phyloP scores from a whole-genome alignment of 2,888 invertebrate genomes.

The Pterostichus madidus region DNA sequence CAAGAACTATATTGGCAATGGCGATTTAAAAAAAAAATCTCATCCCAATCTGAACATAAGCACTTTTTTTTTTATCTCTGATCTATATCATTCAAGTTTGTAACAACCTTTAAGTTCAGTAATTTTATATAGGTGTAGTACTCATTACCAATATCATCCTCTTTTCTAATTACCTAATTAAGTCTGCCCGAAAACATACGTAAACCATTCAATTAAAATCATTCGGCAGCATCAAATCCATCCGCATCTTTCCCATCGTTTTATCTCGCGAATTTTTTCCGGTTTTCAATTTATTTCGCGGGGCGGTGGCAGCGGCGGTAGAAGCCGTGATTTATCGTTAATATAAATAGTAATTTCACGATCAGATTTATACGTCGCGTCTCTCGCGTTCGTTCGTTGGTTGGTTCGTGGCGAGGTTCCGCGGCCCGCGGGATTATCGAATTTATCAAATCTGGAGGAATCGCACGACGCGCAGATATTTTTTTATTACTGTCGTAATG shows the following conservation, averaged over 20 bases:
- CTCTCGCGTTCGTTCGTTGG: not conserved
- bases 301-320: not conserved
- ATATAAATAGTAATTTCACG: slow-evolving; percentile 64
- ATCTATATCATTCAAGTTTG: too few relatives aligned
- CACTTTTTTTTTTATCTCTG: too few relatives aligned
- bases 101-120: too few relatives aligned
- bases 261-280: slow-evolving; percentile 29
- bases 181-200: too few relatives aligned
- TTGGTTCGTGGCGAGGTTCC: not conserved
- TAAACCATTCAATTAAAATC: too few relatives aligned
- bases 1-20: too few relatives aligned
- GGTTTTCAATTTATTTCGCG: slow-evolving; percentile 58
- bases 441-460: slow-evolving; percentile 61
- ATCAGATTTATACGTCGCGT: slow-evolving; percentile 62
- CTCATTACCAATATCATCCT: too few relatives aligned
- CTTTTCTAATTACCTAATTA: too few relatives aligned
- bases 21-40: too few relatives aligned
- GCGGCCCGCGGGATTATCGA: slow-evolving; percentile 58
- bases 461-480: slow-evolving; percentile 42
- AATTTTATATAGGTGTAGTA: too few relatives aligned
- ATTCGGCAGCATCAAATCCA: too few relatives aligned
- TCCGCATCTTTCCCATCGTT: not conserved
- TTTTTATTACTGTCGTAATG: slow-evolving; percentile 62
- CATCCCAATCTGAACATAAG: too few relatives aligned
- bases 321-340: slow-evolving; percentile 60